Evolutionary conservation across 1,140 invertebrate species (phyloP), one percentile per base, ranked within the genome.

Genomic region (Zaprionus inermis): DNA sequence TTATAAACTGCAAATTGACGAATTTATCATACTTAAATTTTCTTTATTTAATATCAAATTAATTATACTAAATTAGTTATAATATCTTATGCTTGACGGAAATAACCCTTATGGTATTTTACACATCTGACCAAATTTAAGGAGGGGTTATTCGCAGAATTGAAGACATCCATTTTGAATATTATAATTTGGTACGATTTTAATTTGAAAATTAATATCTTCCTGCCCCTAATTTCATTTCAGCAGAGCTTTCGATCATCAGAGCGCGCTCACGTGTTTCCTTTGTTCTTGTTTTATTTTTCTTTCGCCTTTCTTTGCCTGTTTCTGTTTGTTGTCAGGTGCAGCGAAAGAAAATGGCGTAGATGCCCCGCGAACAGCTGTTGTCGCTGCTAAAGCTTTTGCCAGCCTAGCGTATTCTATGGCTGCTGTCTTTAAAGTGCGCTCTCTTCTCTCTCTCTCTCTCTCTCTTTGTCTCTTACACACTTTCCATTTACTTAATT

Each of bases 301-400:
- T 16, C 14, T 22, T 59, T 57, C 18, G 24, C 24, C 16, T 14
- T 28, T 44, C 3, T 24, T 24, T 58, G n/a, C n/a, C n/a, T n/a
- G 32, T 14, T 5, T 24, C 32, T 58, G 20, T 44, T 58, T 46
- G 38, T 59, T 59, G 57, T 38, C 38, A 38, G 20, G 32, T 9
- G 36, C 12, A 41, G n/a, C 34, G 22, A 41, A 41, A 59, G 38
- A 44, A 59, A 59, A 59, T 59, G 36, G 57, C 38, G 57, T 24
- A 59, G 30, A 59, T 24, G 57, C 20, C 22, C 20, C 22, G 22
- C 38, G 57, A 51, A 51, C 59, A 51, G 54, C 55, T 20, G 16
- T 20, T 56, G 18, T 12, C 20, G 1, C 12, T 49, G 20, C 18
- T 14, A 57, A 44, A 58, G 56, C 22, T 58, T 58, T 58, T 28